Percentiles rank a stretch among this genome's conserved stretches.
These are phyloP conservation scores for Cryptotis parvus DNA, from an alignment of 2,113 vertebrate species.

Conservation along the genomic window DNA sequence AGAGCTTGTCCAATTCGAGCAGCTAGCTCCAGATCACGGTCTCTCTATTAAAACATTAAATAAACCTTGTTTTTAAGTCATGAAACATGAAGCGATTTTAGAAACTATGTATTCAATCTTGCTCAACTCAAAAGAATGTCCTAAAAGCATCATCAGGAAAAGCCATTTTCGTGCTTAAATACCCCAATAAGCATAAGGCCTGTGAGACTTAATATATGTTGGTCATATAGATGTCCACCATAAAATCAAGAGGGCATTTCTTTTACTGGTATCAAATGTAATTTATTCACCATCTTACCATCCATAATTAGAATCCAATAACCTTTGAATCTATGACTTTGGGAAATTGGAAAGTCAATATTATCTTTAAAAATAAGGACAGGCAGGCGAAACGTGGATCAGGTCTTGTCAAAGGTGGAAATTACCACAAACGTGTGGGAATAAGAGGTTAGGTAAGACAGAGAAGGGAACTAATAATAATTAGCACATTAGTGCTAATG, in stretches of 20 bases:
- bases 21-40: conserved; percentile 96
- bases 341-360: conserved; percentile 24
- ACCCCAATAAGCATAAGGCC: neutral
- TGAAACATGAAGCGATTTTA: conserved; percentile 30
- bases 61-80: neutral
- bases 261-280: conserved; percentile 28
- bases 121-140: conserved; percentile 45
- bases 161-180: conserved; percentile 33
- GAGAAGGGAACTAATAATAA: too few relatives aligned
- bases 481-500: too few relatives aligned
- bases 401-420: too few relatives aligned
- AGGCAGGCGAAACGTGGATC: too few relatives aligned
- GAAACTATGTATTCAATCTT: conserved; percentile 50
- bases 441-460: too few relatives aligned
- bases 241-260: neutral
- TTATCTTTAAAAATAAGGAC: neutral
- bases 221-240: too few relatives aligned
- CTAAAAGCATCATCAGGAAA: conserved; percentile 32
- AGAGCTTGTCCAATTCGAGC: conserved; percentile 98
- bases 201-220: neutral
- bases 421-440: too few relatives aligned
- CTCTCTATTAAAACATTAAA: conserved; percentile 89
- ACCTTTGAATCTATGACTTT: neutral
- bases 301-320: neutral
- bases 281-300: conserved; percentile 39